A percentile compares a stretch with the other conserved stretches of the same genome.
Evolutionary conservation across 2,113 vertebrate genomes (phyloP).

Genomic region (Cercopithecus mona): DNA sequence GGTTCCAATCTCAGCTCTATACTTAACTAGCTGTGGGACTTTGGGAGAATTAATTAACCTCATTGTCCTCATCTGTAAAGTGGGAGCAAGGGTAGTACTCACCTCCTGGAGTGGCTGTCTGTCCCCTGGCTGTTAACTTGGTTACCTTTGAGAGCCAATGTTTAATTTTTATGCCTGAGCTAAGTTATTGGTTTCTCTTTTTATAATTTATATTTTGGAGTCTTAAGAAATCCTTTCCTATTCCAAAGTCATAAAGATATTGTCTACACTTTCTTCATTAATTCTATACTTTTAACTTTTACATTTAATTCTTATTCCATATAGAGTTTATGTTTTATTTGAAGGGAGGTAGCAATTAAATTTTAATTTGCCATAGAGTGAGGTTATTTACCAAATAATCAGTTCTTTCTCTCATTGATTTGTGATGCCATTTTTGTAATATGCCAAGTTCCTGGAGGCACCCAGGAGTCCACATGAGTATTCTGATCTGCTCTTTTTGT

Average conservation of each 20-base stretch:
- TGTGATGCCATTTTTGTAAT: neutral
- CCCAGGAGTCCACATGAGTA: neutral
- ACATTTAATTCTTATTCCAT: conserved; percentile 27
- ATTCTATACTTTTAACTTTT: neutral
- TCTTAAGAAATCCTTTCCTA: neutral
- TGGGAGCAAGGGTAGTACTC: neutral
- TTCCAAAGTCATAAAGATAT: neutral
- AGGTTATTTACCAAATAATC: neutral
- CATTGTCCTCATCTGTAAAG: neutral
- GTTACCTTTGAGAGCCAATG: neutral
- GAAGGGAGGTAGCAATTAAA: neutral
- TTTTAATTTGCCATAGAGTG: neutral
- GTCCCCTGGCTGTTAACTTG: neutral
- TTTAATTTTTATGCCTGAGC: neutral
- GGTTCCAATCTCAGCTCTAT: neutral
- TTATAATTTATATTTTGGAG: neutral
- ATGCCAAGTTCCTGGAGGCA: neutral
- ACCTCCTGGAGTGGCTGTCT: neutral
- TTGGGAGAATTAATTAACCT: neutral
- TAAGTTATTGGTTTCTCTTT: neutral
- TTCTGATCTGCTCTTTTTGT: neutral
- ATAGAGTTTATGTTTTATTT: neutral
- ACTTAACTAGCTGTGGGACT: neutral
- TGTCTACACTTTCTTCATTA: neutral
- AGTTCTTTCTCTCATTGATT: neutral